Evolutionary conservation across 2,888 invertebrate species (phyloP), one percentile per base, ranked within the genome.

Genomic region (Myopa testacea): DNA sequence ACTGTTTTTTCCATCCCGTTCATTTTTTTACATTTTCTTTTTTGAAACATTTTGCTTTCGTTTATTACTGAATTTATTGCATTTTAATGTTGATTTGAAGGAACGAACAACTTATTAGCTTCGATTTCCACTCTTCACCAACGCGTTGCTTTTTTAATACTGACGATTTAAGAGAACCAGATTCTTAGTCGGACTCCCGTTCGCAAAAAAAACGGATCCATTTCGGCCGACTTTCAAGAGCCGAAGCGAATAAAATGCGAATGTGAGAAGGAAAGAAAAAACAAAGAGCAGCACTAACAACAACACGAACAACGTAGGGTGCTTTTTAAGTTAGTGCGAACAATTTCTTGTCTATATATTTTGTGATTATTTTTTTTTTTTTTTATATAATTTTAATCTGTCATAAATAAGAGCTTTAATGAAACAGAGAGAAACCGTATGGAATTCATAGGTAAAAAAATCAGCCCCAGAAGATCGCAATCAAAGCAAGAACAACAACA

Each of bases 161-260:
- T 16, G 50, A 70, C 55, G 73, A 37, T 69, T 75, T 16, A 19
- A 12, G 65, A 40, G 60, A 71, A 71, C 52, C 19, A 75, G 55
- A 55, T 37, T 55, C 58, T 26, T 14, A 19, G 19, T 60, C 69
- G 68, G 16, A 45, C 45, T 14, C 7, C 6, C 70, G 52, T 26
- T 50, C 52, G 12, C 34, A 8, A 70, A 52, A 37, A 37, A 45
- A 60, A 60, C n/a, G 58, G 16, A 69, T 75, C 69, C 34, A 60
- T 16, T 40, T 19, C 55, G 68, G 55, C 38, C 19, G 40, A 67
- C 77, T 73, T 73, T 34, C 70, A 76, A 78, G 76, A 65, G n/a
- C 58, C 74, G 78, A 26, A 26, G 26, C 26, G 26, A 78, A 79
- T 78, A 52, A 76, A 19, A 45, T 52, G 34, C 45, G 40, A 72